Evolutionary conservation across 2,113 vertebrate genomes (phyloP), one percentile per base, ranked within the genome.

Genomic region (Mus spicilegus): DNA sequence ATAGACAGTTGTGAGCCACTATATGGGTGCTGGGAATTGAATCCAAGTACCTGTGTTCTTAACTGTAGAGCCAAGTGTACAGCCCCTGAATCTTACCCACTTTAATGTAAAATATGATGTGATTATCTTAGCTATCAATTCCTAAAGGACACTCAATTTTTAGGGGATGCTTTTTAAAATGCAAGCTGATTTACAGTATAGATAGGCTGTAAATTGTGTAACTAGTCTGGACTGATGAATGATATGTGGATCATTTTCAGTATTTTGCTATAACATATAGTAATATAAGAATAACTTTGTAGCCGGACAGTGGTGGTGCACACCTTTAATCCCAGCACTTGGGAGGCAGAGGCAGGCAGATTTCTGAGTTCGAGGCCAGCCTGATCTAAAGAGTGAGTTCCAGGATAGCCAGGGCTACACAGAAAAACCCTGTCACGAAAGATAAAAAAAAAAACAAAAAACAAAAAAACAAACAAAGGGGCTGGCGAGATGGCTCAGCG

Each of bases 91-190:
- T 58, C 26, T 84, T 90, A 69, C 12, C 82, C 76, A 51, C 86
- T 58, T 69, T 58, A 39, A 42, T 78, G 24, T 92, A 49, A 93
- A 92, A 24, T 39, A 65, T 46, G 61, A 73, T 16, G n/a, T 17
- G 61, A 4, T 70, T 33, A 84, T 78, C 63, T 91, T 91, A 72
- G 39, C 4, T 88, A 36, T 84, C 33, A 28, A 3, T 84, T 92
- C 24, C 49, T 82, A 85, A 65, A 94, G 63, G 92, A 22, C 39
- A 9, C n/a, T 87, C 3, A 5, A 0, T 30, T n/a, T n/a, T 63
- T 94, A 87, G 28, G 24, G 36, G 72, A 42, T 91, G 39, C 39
- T 86, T 89, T 81, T 76, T 86, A 88, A 80, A 67, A 16, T 85
- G 33, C 26, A 6, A 33, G 85, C 51, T 86, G 65, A 72, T 72